Conservation (phyloP, 2,888 invertebrate genomes). For the Cancer borealis region DNA sequence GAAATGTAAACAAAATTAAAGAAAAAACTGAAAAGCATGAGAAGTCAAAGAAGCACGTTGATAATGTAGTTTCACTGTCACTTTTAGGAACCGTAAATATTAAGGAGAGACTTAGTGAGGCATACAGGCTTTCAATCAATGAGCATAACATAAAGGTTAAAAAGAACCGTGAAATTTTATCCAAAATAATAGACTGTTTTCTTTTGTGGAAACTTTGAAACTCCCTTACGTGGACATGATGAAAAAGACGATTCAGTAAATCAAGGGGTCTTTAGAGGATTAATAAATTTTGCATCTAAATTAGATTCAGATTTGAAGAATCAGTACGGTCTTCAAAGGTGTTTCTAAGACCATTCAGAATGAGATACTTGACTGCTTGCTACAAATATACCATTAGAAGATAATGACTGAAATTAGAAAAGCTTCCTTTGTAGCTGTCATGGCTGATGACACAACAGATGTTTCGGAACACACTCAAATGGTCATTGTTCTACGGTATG, state of each 20-base stretch:
- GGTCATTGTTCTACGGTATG: conserved; percentile 78
- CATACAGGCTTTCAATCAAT: no score
- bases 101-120: no score
- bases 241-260: conserved; percentile 78
- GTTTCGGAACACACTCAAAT: conserved; percentile 78
- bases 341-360: conserved; percentile 79
- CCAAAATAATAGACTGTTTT: conserved; percentile 78
- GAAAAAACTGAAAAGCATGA: conserved; percentile 57
- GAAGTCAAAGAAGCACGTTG: conserved; percentile 53
- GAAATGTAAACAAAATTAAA: conserved; percentile 60
- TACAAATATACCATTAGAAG: conserved; percentile 78
- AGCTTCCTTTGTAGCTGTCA: conserved; percentile 78
- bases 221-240: conserved; percentile 79
- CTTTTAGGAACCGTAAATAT: no score
- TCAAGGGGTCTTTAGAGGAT: conserved; percentile 78
- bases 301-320: conserved; percentile 78
- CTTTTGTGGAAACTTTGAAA: conserved; percentile 79
- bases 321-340: conserved; percentile 78
- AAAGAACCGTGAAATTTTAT: no score
- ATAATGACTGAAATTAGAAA: conserved; percentile 78
- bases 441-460: conserved; percentile 79
- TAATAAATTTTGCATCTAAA: conserved; percentile 78
- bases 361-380: conserved; percentile 79
- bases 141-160: no score
- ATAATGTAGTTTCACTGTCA: conserved; percentile 42